Evolutionary conservation across 2,888 invertebrate species (phyloP), one percentile per base, ranked within the genome.

Genomic region (Prosapia bicincta): DNA sequence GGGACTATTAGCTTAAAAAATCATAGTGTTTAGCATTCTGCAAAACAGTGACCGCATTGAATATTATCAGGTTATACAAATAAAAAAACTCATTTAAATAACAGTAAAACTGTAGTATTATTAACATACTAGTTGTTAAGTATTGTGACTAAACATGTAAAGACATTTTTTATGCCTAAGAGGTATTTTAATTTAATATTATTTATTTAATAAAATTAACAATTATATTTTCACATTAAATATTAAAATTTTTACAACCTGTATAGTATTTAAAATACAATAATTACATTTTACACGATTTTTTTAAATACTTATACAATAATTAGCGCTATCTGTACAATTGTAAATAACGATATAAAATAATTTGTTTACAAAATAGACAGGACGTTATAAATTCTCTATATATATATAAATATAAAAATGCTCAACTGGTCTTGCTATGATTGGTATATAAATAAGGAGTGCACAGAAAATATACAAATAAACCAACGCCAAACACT

Each of bases 241-340:
- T 70, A 30, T 70, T 43, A 43, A 72, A 38, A 43, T 65, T 65
- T 76, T 32, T 76, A 76, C 76, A 76, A 71, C 72, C 72, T 76
- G 66, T 65, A 72, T 72, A 72, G 65, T 70, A 74, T 71, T 76
- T 32, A 74, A 38, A 68, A 68, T 76, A 73, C 71, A 74, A 76
- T 74, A 76, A 73, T 76, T 76, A 74, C 76, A 76, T 74, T 76
- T 74, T 74, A 74, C 73, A 76, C 73, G 71, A 26, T 28, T 68
- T 69, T 68, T 67, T 71, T 74, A 76, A 66, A 76, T 76, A 76
- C 68, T 71, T 76, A 76, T 69, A 32, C 71, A 43, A 25, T 69
- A 72, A 23, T 68, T 32, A 43, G 38, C 32, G 67, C 71, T 75
- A 71, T 75, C 67, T 75, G 71, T 75, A 75, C 75, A 75, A 43